These are phyloP conservation scores for Platalea minor DNA, from an alignment of 2,797 vertebrate species.

Conservation along the genomic window DNA sequence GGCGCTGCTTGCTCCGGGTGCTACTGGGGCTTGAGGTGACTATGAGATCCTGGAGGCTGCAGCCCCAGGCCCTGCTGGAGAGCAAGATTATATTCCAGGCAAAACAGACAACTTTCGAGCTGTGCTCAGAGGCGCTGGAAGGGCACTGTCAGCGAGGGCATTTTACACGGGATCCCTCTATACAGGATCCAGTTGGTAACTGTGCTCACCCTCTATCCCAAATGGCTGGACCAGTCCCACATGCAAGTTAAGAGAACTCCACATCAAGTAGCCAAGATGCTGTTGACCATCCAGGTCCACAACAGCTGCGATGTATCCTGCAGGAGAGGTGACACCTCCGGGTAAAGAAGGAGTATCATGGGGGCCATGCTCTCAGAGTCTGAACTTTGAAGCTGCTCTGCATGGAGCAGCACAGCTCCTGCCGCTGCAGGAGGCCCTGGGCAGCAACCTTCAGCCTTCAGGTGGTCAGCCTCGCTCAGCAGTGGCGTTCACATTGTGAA, in stretches of 20 bases:
- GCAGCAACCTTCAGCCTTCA: background rate
- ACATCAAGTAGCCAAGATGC: background rate
- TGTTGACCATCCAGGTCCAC: background rate
- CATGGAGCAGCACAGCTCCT: background rate
- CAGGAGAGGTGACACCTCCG: background rate
- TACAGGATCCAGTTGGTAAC: background rate
- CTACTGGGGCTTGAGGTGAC: background rate
- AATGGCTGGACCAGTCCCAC: rapidly evolving
- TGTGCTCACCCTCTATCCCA: background rate
- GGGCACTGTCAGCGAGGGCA: background rate
- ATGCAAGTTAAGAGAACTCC: background rate
- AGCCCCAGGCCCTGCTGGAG: background rate
- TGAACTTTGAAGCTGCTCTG: background rate
- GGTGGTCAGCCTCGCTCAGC: background rate
- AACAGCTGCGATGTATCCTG: background rate
- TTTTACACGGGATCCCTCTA: background rate
- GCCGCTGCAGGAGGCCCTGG: background rate
- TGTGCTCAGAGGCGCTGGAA: background rate
- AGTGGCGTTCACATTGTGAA: rapidly evolving
- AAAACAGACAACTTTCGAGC: background rate
- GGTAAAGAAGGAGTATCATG: background rate
- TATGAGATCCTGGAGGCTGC: background rate
- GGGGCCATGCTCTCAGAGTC: background rate
- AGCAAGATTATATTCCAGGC: background rate
- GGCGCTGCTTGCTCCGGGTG: background rate